A percentile compares a stretch with the other conserved stretches of the same genome.
phyloP scores from a whole-genome alignment of 2,797 vertebrate species.

The Pogoniulus pusillus region DNA sequence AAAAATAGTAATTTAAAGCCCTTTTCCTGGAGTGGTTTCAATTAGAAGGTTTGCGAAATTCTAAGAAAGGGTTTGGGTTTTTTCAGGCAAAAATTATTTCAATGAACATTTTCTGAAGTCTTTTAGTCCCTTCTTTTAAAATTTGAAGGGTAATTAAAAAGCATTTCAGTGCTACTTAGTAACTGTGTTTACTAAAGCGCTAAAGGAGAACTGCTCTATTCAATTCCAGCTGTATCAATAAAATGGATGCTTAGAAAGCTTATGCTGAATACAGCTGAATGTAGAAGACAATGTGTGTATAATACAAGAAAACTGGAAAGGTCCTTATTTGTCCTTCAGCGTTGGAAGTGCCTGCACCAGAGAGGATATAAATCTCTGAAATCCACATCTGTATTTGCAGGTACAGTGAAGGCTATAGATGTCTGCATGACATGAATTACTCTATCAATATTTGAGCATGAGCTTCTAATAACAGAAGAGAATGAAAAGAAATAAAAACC shows the following conservation, averaged over 20 bases:
- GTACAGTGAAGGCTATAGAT: not conserved
- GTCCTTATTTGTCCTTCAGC: not conserved
- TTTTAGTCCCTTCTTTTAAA: not conserved
- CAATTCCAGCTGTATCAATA: not conserved
- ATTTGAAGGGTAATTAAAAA: not conserved
- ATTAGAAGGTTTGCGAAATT: not conserved
- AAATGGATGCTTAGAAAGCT: not conserved
- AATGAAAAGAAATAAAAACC: not conserved
- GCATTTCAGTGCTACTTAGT: not conserved
- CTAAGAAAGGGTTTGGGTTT: not conserved
- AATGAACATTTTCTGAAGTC: not conserved
- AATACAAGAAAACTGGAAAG: not conserved
- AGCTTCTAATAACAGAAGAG: not conserved
- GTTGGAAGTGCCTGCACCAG: not conserved
- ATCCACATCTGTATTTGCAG: slow-evolving; percentile 12
- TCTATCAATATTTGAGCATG: not conserved
- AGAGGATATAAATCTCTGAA: slow-evolving; percentile 24
- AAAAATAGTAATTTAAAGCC: not conserved
- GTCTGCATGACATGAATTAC: not conserved
- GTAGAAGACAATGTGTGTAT: not conserved
- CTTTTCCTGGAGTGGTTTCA: not conserved
- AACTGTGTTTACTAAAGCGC: not conserved
- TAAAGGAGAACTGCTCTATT: not conserved
- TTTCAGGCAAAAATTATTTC: not conserved
- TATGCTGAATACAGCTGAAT: not conserved